phyloP scores from a whole-genome alignment of 2,113 vertebrate species.

The Vulpes ferrilata region DNA sequence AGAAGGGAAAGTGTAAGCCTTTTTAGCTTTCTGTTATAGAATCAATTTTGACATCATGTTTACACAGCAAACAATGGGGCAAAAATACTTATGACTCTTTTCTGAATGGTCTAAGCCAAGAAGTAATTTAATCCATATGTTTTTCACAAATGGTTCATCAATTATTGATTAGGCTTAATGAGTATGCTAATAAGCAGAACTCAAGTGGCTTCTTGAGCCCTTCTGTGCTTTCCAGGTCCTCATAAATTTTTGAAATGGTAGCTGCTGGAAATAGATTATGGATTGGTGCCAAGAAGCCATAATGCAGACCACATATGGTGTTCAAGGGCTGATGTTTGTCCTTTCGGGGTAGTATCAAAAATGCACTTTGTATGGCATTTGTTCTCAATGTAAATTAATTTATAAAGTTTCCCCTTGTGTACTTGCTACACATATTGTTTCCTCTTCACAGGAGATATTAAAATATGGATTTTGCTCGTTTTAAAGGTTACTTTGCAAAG shows the following conservation, averaged over 20 bases:
- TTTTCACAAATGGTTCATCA: conserved; percentile 85
- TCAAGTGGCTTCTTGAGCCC: conserved; percentile 79
- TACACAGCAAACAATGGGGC: conserved; percentile 61
- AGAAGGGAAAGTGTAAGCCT: not conserved
- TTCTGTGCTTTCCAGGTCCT: conserved; percentile 83
- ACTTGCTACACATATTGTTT: not conserved
- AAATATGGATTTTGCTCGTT: not conserved
- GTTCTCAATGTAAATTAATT: conserved; percentile 75
- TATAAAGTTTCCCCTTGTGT: conserved; percentile 8
- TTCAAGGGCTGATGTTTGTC: conserved; percentile 84
- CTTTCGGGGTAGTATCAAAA: conserved; percentile 77
- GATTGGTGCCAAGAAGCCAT: conserved; percentile 69
- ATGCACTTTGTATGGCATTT: conserved; percentile 69
- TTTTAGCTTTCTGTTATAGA: not conserved
- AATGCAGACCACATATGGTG: conserved; percentile 77
- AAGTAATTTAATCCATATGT: conserved; percentile 80
- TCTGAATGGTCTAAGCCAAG: conserved; percentile 69
- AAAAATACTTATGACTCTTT: conserved; percentile 59
- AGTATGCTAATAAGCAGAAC: conserved; percentile 85
- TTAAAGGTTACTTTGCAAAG: not conserved
- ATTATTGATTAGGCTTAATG: conserved; percentile 89
- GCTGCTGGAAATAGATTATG: conserved; percentile 81
- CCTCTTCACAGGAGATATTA: not conserved
- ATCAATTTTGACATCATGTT: conserved; percentile 66
- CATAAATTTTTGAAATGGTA: conserved; percentile 85